Base-by-base conservation (phyloP, 2,113 vertebrate species). In the Lepidothrix coronata region DNA sequence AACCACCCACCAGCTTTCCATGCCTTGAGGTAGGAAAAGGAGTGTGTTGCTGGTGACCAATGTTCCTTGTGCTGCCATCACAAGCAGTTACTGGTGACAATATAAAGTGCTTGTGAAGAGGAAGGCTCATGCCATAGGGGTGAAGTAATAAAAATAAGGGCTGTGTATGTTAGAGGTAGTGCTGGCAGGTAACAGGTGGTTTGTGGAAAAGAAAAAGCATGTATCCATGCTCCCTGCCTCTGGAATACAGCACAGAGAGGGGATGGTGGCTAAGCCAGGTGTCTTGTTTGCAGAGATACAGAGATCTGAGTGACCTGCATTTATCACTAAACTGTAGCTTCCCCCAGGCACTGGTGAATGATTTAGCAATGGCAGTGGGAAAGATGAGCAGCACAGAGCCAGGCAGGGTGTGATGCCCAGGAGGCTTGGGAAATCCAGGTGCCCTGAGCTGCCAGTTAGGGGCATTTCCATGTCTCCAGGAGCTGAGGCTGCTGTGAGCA, bases 1-100 rank as follows among this genome's bases (percentile, higher is more conserved):
- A 92, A 37, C 88, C 94, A 89, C 91, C 95, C 95, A 86, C 55
- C 68, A 59, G 73, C 80, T 95, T 95, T 95, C 96, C 94, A 33
- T 87, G 96, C 93, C 96, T 91, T 28, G 80, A 81, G 96, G 95
- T 87, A 63, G 94, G 93, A 93, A 88, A 80, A 71, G 52, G 52
- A 95, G 52, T 12, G 0, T 8, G 17, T 68, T 66, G 59, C 75
- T 35, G 63, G 76, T 92, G 96, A 65, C 91, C 91, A 17, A 1
- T 0, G 57, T 11, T 78, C 71, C 75, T 28, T 0, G 0, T 0
- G 5, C 88, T 89, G 80, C 88, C 73, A 51, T 68, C 30, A 2
- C 63, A 51, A 67, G 66, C 68, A 65, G 79, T 92, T 37, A 79
- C 55, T 3, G 2, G 51, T 41, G 95, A 72, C 22, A 15, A 2